Conservation (phyloP, 2,888 invertebrate genomes). For the Drosophila flavopinicola region DNA sequence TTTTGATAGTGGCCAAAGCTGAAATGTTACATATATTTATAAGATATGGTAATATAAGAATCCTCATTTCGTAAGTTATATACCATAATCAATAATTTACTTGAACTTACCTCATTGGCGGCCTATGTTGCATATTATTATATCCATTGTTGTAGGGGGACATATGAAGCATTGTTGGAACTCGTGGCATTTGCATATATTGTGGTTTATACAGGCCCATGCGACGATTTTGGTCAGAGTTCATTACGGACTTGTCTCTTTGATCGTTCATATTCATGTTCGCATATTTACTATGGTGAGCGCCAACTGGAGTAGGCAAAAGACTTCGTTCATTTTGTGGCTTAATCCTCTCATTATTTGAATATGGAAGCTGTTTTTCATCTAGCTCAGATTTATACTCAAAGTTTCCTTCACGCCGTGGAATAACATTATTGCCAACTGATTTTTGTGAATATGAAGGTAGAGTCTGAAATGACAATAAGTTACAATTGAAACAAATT, state of each 20-base stretch:
- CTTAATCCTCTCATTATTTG: slow-evolving; percentile 34
- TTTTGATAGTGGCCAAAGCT: slow-evolving; percentile 65
- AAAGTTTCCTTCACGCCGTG: slow-evolving; percentile 45
- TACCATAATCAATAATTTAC: not conserved
- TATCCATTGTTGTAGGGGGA: slow-evolving; percentile 65
- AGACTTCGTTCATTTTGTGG: slow-evolving; percentile 57
- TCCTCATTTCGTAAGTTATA: no score
- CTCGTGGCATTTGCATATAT: slow-evolving; percentile 61
- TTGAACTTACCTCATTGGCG: slow-evolving; percentile 54
- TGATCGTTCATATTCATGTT: slow-evolving; percentile 47
- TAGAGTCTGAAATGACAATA: slow-evolving; percentile 33
- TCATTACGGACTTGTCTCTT: slow-evolving; percentile 38
- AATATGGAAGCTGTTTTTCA: slow-evolving; percentile 34
- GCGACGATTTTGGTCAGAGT: slow-evolving; percentile 51
- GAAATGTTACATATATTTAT: slow-evolving; percentile 10
- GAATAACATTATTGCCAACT: slow-evolving; percentile 29
- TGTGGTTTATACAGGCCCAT: slow-evolving; percentile 56
- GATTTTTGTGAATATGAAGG: slow-evolving; percentile 39
- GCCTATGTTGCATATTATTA: slow-evolving; percentile 58
- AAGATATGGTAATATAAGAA: no score
- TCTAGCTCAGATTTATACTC: slow-evolving; percentile 55
- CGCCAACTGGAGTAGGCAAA: slow-evolving; percentile 58
- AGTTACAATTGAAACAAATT: not conserved
- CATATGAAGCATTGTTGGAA: slow-evolving; percentile 58
- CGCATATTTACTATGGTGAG: slow-evolving; percentile 49